phyloP scores from a whole-genome alignment of 2,797 vertebrate species.

The Uromys caudimaculatus region DNA sequence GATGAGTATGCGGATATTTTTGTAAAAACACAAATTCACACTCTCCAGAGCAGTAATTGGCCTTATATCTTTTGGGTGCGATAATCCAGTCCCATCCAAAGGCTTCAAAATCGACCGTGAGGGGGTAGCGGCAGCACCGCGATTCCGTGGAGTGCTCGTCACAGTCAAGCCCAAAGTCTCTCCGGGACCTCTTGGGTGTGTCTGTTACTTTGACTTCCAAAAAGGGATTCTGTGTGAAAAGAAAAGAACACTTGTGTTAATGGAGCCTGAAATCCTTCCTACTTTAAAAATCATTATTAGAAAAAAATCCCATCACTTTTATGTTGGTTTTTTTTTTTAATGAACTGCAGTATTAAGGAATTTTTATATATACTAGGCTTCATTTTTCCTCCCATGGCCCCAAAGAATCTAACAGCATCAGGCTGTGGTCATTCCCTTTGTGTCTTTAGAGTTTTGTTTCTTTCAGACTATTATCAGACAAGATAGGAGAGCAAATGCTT shows the following conservation, averaged over 20 bases:
- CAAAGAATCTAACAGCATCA: constrained; percentile 1
- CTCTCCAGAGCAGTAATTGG: constrained; percentile 98
- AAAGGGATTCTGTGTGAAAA: constrained; percentile 93
- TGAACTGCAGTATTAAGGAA: not conserved
- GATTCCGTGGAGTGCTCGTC: constrained; percentile 96
- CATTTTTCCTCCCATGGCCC: not conserved
- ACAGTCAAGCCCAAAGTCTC: constrained; percentile 96
- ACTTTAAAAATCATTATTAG: not conserved
- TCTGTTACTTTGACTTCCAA: constrained; percentile 98
- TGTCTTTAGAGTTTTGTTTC: not conserved
- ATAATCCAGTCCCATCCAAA: constrained; percentile 99
- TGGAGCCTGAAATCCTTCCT: not conserved
- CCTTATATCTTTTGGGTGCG: constrained; percentile 98
- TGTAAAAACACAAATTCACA: constrained; percentile 98
- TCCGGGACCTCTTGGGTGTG: constrained; percentile 91
- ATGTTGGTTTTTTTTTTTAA: not conserved
- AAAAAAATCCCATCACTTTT: constrained; percentile 18
- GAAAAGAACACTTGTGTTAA: constrained; percentile 53
- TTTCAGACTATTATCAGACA: not conserved
- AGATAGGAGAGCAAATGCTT: not conserved
- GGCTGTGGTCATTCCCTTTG: not conserved
- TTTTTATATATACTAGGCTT: constrained; percentile 17
- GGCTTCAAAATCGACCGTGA: constrained; percentile 98
- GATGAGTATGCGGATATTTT: constrained; percentile 97
- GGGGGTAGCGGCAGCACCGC: constrained; percentile 96